These are phyloP conservation scores for Eufriesea mexicana DNA, from an alignment of 1,140 invertebrate genomes.

Conservation along the genomic window DNA sequence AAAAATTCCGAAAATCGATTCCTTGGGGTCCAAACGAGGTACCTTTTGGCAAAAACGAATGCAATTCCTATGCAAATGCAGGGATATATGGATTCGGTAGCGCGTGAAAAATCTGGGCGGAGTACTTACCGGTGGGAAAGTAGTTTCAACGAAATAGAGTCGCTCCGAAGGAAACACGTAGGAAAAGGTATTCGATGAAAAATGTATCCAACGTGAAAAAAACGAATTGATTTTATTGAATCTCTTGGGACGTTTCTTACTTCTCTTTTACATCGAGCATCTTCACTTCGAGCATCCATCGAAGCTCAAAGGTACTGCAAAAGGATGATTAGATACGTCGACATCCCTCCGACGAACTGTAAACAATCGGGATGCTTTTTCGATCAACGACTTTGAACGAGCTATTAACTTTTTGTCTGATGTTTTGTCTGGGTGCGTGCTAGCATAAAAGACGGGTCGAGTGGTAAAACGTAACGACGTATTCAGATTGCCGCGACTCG, in stretches of 20 bases:
- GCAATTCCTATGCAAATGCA: conserved; percentile 53
- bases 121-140: conserved; percentile 26
- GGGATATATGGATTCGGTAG: too few relatives aligned
- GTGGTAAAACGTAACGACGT: neutral
- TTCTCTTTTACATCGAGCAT: neutral
- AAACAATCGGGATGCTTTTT: conserved; percentile 17
- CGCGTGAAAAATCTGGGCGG: neutral
- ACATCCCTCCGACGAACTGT: conserved; percentile 70
- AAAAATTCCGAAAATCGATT: neutral
- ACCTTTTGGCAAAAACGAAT: conserved; percentile 40
- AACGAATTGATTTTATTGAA: neutral
- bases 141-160: conserved; percentile 33
- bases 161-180: too few relatives aligned
- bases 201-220: neutral
- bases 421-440: too few relatives aligned
- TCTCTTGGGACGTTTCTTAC: too few relatives aligned
- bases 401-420: neutral
- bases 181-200: neutral
- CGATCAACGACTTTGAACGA: neutral
- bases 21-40: neutral
- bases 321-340: conserved; percentile 78
- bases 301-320: conserved; percentile 71
- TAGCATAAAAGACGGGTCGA: too few relatives aligned
- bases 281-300: too few relatives aligned
- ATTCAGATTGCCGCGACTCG: neutral